Percentiles rank a stretch among this genome's conserved stretches.
These are phyloP conservation scores for Erebia palarica DNA, from an alignment of 2,888 invertebrate genomes.

Conservation along the genomic window DNA sequence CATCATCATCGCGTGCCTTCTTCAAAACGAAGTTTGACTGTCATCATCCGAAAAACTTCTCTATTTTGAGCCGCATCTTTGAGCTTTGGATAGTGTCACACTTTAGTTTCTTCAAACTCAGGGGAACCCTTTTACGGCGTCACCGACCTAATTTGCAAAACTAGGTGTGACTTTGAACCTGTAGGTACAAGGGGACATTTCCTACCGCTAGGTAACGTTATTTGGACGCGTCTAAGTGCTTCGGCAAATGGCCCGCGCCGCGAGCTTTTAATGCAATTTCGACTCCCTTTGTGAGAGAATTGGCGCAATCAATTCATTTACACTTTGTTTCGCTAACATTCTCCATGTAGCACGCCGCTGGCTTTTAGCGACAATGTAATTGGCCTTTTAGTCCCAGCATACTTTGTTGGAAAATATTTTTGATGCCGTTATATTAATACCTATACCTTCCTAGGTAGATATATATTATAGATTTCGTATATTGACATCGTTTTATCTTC, in stretches of 20 bases:
- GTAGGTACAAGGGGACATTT: constrained; percentile 47
- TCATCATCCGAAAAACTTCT: too few relatives aligned
- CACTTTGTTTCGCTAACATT: constrained; percentile 82
- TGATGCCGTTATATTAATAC: constrained; percentile 33
- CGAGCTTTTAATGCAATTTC: constrained; percentile 82
- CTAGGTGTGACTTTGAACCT: constrained; percentile 40
- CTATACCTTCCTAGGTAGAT: constrained; percentile 4
- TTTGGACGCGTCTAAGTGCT: constrained; percentile 79
- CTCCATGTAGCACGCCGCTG: constrained; percentile 45
- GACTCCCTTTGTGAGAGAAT: constrained; percentile 79
- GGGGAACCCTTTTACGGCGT: constrained; percentile 20
- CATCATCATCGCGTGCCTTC: too few relatives aligned
- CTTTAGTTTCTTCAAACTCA: constrained; percentile 1
- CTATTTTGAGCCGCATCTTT: too few relatives aligned
- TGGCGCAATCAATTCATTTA: constrained; percentile 83
- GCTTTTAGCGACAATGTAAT: constrained; percentile 70
- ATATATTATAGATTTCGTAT: neutral
- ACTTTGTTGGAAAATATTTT: constrained; percentile 45
- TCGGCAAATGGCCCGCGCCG: constrained; percentile 76
- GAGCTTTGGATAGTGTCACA: too few relatives aligned
- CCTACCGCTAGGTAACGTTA: constrained; percentile 74
- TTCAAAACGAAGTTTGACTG: too few relatives aligned
- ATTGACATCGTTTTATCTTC: too few relatives aligned
- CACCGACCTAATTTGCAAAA: constrained; percentile 37
- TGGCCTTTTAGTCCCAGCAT: constrained; percentile 48